Percentiles rank a stretch among this genome's conserved stretches.
Evolutionary conservation across 2,888 invertebrate species (phyloP).

Genomic region (Pterostichus madidus): DNA sequence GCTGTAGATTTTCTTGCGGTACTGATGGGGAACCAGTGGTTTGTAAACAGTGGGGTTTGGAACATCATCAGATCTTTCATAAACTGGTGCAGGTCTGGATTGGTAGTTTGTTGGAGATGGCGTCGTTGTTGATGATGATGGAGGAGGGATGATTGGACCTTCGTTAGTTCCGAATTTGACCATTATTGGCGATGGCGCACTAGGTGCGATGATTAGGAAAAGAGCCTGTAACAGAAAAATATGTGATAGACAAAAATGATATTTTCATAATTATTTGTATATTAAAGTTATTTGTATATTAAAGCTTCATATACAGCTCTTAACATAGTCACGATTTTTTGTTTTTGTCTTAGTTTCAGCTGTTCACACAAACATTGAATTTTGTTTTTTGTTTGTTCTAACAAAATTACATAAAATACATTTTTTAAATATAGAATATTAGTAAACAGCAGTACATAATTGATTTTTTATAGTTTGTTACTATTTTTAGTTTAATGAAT

Average conservation of each 20-base stretch:
- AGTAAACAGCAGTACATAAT: too few relatives aligned
- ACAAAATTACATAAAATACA: too few relatives aligned
- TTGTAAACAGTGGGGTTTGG: constrained; percentile 75
- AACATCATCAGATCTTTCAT: constrained; percentile 73
- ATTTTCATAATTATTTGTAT: background rate
- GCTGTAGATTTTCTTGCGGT: constrained; percentile 72
- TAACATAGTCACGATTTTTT: too few relatives aligned
- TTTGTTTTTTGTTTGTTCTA: too few relatives aligned
- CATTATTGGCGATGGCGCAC: constrained; percentile 74
- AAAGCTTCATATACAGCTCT: too few relatives aligned
- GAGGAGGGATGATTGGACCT: constrained; percentile 75
- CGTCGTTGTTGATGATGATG: constrained; percentile 69
- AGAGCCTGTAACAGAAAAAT: constrained; percentile 72
- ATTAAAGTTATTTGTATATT: too few relatives aligned
- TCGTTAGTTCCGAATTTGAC: constrained; percentile 76
- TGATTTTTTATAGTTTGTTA: too few relatives aligned
- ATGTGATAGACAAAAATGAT: constrained; percentile 17
- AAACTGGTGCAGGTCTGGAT: constrained; percentile 74
- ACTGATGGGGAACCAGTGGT: constrained; percentile 74
- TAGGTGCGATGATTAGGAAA: constrained; percentile 71
- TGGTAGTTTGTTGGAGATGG: constrained; percentile 59
- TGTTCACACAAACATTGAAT: too few relatives aligned
- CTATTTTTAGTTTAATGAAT: too few relatives aligned
- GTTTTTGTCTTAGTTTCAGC: too few relatives aligned
- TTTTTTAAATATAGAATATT: too few relatives aligned